These are phyloP conservation scores for Stomorhina lunata DNA, from an alignment of 2,888 invertebrate genomes.

Conservation along the genomic window DNA sequence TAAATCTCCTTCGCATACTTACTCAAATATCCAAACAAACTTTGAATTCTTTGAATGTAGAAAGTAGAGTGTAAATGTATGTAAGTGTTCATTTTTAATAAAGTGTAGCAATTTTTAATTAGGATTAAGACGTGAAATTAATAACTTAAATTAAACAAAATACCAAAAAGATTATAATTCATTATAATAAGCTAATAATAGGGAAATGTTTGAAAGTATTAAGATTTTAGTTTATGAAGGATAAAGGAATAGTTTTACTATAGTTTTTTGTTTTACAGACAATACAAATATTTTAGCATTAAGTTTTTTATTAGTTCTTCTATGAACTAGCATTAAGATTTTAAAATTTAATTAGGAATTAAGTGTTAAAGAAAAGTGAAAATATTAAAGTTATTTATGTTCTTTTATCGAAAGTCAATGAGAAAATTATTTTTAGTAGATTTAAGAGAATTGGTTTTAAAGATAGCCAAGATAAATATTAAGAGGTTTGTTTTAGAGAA, in stretches of 20 bases:
- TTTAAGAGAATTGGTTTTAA: too few relatives aligned
- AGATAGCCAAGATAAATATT: too few relatives aligned
- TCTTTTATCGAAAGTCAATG: too few relatives aligned
- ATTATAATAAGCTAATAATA: slow-evolving; percentile 43
- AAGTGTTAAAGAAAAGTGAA: too few relatives aligned
- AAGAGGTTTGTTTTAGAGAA: too few relatives aligned
- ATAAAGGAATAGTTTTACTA: background rate
- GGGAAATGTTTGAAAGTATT: slow-evolving; percentile 10
- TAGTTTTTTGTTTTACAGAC: background rate
- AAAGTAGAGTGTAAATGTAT: background rate
- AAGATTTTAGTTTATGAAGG: background rate
- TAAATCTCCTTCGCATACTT: background rate
- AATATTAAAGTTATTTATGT: too few relatives aligned
- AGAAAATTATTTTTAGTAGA: too few relatives aligned
- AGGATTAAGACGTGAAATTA: slow-evolving; percentile 58
- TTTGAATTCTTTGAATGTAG: background rate
- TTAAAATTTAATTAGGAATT: too few relatives aligned
- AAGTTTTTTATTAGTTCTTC: background rate
- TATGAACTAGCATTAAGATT: background rate
- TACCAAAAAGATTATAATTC: slow-evolving; percentile 28
- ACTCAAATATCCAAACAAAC: too few relatives aligned
- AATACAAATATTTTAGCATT: background rate
- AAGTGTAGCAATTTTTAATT: slow-evolving; percentile 53
- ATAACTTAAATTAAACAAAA: slow-evolving; percentile 46
- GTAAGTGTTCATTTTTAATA: background rate